Evolutionary conservation across 1,140 invertebrate species (phyloP).

Genomic region (Heliothis subflexa): DNA sequence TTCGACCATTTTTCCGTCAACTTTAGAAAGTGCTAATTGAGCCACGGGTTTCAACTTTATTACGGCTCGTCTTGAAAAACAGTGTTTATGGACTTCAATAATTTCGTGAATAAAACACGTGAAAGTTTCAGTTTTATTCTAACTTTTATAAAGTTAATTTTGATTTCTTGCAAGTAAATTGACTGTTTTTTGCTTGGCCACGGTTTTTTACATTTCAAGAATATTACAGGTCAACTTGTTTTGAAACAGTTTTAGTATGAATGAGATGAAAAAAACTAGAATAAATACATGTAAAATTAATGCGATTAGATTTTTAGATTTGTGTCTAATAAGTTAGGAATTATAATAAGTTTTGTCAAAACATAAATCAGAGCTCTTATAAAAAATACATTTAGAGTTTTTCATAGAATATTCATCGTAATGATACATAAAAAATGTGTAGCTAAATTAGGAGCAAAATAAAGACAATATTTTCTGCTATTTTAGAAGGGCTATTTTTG

Average conservation of each 20-base stretch:
- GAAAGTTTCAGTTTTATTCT: constrained; percentile 12
- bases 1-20: constrained; percentile 51
- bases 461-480: too few relatives aligned
- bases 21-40: constrained; percentile 66
- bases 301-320: background rate
- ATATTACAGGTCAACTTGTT: constrained; percentile 5
- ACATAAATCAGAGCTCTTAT: too few relatives aligned
- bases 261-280: constrained; percentile 20
- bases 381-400: too few relatives aligned
- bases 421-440: too few relatives aligned
- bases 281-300: constrained; percentile 20
- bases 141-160: constrained; percentile 42
- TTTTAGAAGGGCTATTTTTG: too few relatives aligned
- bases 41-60: constrained; percentile 23
- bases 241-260: constrained; percentile 21
- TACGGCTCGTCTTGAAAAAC: background rate
- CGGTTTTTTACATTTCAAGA: background rate
- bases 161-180: constrained; percentile 36
- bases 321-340: background rate
- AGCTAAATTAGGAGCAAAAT: too few relatives aligned
- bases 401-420: too few relatives aligned
- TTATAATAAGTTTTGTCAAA: too few relatives aligned
- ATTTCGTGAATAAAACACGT: constrained; percentile 22
- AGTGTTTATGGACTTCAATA: constrained; percentile 34
- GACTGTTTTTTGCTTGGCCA: constrained; percentile 2